Evolutionary conservation across 2,888 invertebrate species (phyloP), one percentile per base, ranked within the genome.

Genomic region (Baronia brevicornis): DNA sequence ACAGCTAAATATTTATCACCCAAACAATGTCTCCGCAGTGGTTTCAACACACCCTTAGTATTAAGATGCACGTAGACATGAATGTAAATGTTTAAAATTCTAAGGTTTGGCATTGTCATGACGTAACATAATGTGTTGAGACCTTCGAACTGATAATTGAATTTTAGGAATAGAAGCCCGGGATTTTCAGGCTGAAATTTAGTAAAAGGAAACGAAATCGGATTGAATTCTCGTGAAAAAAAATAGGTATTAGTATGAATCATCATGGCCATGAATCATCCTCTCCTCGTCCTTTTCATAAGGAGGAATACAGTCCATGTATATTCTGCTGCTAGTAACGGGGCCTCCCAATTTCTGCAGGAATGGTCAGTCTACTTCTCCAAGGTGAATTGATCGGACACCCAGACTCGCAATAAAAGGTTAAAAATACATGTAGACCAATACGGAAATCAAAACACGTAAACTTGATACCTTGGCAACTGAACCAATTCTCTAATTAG

Each of bases 21-120:
- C 1, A 44, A 48, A 1, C 61, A 32, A 6, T 55, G 55, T 6
- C 77, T 63, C 14, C 74, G 57, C 21, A 82, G 46, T n/a, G 84
- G 66, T 4, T 61, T 60, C 25, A 84, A 46, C 18, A 69, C 46
- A 1, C 75, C 73, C 37, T 55, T 74, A 0, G 62, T 57, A 15
- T 61, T 68, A 1, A 53, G 28, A 41, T 63, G 52, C 1, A 75
- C 66, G 17, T 46, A 54, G 8, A 84, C 56, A 34, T 77, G 56
- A 1, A 82, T 29, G 37, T 67, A 55, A 13, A 84, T 44, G 28
- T 57, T 38, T 6, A 84, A 46, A 2, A 41, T 49, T 36, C 84
- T 64, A 18, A 78, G 52, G 33, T 80, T 78, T 1, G 82, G 65
- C 68, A 84, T 48, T 2, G 71, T 68, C 53, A 84, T 47, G 4